phyloP scores from a whole-genome alignment of 2,888 invertebrate genomes.

The Nemapogon koenigi region DNA sequence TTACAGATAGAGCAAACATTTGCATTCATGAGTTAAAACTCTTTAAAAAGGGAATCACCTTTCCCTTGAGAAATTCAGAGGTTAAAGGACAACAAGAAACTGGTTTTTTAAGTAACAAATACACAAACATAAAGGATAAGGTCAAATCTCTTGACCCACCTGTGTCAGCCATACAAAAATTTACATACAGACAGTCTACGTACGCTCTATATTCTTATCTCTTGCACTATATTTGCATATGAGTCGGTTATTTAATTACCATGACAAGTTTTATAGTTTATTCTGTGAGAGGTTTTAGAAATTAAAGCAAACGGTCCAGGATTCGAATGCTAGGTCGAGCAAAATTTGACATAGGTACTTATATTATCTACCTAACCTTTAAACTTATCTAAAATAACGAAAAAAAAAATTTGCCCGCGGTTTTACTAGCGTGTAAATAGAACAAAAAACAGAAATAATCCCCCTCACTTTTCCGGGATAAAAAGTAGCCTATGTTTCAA shows the following conservation, averaged over 20 bases:
- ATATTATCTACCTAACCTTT: too few species aligned
- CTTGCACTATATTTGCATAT: slow-evolving; percentile 1
- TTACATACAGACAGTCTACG: neutral
- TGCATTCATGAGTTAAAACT: too few species aligned
- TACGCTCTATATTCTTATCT: neutral
- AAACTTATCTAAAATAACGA: too few species aligned
- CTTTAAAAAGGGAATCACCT: neutral
- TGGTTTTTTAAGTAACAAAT: neutral
- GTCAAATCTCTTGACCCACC: slow-evolving; percentile 7
- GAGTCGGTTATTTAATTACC: neutral
- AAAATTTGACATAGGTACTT: too few species aligned
- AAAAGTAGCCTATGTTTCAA: too few species aligned
- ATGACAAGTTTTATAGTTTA: neutral
- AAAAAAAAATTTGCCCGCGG: too few species aligned
- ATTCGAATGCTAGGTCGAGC: too few species aligned
- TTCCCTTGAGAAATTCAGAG: slow-evolving; percentile 30
- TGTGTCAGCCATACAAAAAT: slow-evolving; percentile 3
- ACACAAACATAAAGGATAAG: slow-evolving; percentile 1
- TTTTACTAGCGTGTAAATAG: too few species aligned
- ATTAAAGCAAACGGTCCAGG: too few species aligned
- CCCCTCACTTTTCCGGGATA: too few species aligned
- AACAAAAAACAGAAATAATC: too few species aligned
- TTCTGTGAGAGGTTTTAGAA: neutral
- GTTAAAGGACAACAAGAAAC: slow-evolving; percentile 33
- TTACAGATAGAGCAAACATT: too few species aligned